Evolutionary conservation across 2,113 vertebrate species (phyloP), one percentile per base, ranked within the genome.

Genomic region (Pterocles burchelli): DNA sequence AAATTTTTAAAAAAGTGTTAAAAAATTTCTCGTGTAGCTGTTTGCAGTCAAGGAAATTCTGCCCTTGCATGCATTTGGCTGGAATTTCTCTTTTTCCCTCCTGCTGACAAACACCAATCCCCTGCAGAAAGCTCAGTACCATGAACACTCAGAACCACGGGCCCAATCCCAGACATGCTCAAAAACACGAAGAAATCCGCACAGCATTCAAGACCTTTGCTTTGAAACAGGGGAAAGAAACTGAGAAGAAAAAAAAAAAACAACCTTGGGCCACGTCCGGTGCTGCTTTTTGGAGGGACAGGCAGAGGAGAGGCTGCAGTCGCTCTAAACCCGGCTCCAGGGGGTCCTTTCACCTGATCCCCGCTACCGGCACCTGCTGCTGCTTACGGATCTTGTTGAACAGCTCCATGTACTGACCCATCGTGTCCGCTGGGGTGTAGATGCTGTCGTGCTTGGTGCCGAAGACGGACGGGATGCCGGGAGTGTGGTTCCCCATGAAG

Each of bases 331-430:
- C 2, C 5, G 26, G 66, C 57, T 65, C 34, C 48, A 5, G 58
- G 70, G 68, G 13, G 13, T 17, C 6, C 76, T 15, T 15, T 97
- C 96, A 97, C 49, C 99, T 98, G 66, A 99, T 99, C 18, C 98
- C 99, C 10, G 98, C 98, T 57, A 99, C 98, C 0, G 98, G 98
- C 29, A 98, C 98, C 91, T 98, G 98, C 98, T 99, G 99, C 95
- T 99, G 98, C 96, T 99, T 99, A 67, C 99, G 99, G 61, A 99
- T 99, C 97, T 99, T 99, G 97, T 99, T 99, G 97, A 99, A 99
- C 81, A 99, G 98, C 95, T 99, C 99, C 97, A 99, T 98, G 96
- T 99, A 99, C 96, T 99, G 99, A 75, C 98, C 98, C 99, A 99
- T 99, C 36, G 99, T 99, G 96, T 99, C 99, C 5, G 98, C 98